phyloP scores from a whole-genome alignment of 2,797 vertebrate genomes.

The Ctenopoma kingsleyae region DNA sequence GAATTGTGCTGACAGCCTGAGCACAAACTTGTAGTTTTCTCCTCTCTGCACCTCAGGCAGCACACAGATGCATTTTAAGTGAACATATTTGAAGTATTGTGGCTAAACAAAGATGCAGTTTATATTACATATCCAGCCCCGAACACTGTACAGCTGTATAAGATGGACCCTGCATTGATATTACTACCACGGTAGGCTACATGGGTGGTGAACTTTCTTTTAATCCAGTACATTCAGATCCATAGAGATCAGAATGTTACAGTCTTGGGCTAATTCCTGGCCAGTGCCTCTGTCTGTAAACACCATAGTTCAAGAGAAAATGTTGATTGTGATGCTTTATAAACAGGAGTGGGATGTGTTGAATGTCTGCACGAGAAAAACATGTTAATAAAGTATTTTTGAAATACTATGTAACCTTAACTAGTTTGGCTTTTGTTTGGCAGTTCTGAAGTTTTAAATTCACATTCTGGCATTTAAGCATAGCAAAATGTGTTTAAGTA shows the following conservation, averaged over 20 bases:
- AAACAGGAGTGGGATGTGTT: conserved; percentile 63
- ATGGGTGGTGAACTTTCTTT: conserved; percentile 7
- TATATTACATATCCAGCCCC: neutral
- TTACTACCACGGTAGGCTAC: conserved; percentile 15
- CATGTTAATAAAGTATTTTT: conserved; percentile 81
- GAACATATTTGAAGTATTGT: neutral
- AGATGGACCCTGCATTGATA: conserved; percentile 6
- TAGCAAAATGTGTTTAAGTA: neutral
- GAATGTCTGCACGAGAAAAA: conserved; percentile 62
- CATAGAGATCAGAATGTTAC: conserved; percentile 20
- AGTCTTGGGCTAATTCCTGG: conserved; percentile 24
- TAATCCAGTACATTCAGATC: conserved; percentile 15
- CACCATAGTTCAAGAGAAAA: conserved; percentile 39
- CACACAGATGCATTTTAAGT: conserved; percentile 3
- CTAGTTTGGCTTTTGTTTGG: conserved; percentile 3
- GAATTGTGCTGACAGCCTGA: neutral
- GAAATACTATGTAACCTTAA: conserved; percentile 54
- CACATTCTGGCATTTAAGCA: neutral
- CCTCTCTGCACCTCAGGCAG: neutral
- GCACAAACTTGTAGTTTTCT: neutral
- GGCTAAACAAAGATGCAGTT: neutral
- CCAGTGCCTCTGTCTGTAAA: conserved; percentile 45
- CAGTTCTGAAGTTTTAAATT: neutral
- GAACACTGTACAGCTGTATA: conserved; percentile 6
- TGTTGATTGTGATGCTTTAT: conserved; percentile 62